Evolutionary conservation across 2,797 vertebrate genomes (phyloP), one percentile per base, ranked within the genome.

Genomic region (Decapterus maruadsi): DNA sequence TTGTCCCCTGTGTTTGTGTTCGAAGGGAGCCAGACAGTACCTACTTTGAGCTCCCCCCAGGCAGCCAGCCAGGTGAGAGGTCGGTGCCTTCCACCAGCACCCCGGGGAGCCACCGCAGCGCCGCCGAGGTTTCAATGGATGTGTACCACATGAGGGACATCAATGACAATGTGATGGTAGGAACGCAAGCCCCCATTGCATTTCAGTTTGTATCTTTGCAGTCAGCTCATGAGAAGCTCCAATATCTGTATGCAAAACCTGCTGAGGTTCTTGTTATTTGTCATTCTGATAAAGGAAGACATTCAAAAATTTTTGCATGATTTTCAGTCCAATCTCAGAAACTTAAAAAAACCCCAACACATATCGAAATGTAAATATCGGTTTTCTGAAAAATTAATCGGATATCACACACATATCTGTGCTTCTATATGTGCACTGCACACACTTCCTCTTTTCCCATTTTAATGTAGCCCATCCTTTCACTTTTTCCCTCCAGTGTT

Each of bases 1-100:
- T 2, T 62, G 43, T 72, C 2, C 17, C 1, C 56, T 43, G 11
- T 45, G 42, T 36, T 54, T 48, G 14, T 88, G 22, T 82, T 83
- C 59, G 4, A 91, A 99, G 98, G 87, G 98, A 99, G 84, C 98
- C 98, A 0, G 98, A 99, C 93, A 99, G 97, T 93, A 99, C 97
- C 57, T 99, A 99, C 88, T 99, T 96, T 1, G 97, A 98, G 94
- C 96, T 99, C 26, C 96, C 97, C 3, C 93, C 94, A 2, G 83
- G 95, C 42, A 94, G 86, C 78, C 96, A 96, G 65, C 63, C 77
- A 0, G 93, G 93, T 64, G 92, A 94, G 69, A 86, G 83, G 5
- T 78, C 68, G 0, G 89, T 93, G 51, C 91, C 93, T 4, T 94
- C 89, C 0, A 90, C 89, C 84, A 92, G 89, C 87, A 85, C 91